Evolutionary conservation across 1,140 invertebrate genomes (phyloP), one percentile per base, ranked within the genome.

Genomic region (Dryas iulia): DNA sequence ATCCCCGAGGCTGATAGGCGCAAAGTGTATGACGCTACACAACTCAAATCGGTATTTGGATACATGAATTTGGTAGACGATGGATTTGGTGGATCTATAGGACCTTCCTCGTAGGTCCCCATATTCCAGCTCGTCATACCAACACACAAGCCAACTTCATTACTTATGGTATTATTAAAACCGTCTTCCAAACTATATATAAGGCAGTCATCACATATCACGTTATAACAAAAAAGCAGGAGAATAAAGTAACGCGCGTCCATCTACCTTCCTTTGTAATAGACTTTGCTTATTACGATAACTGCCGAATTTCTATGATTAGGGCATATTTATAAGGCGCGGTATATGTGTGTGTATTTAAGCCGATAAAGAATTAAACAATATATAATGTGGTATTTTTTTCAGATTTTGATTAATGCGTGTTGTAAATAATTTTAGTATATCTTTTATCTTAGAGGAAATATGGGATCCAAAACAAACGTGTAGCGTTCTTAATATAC

Each of bases 141-240:
- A 14, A 2, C 7, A 61, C 82, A 84, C 10, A 78, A 59, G 11
- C 67, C 64, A 52, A 33, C 30, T 24, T 73, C 65, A 64, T 74
- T 73, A 60, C 52, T 73, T 31, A 82, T 78, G 2, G 63, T 39
- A 26, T 52, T 58, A 4, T 75, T 69, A 23, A 74, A 79, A 2
- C 72, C 72, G 18, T 73, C 57, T 62, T 85, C 81, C 54, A 85
- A 84, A 53, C 78, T 73, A 59, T 76, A 81, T n/a, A 62, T 66
- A 3, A 78, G 56, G 70, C 82, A 84, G 10, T 73, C 68, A 0
- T 83, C 76, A 68, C 79, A 68, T 24, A 70, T 21, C 23, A 72
- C 79, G 69, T 69, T 35, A 10, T 67, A 60, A 66, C 66, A 57
- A 5, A 69, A 71, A 7, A 73, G 33, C 25, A 61, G 7, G 2